phyloP scores from a whole-genome alignment of 2,113 vertebrate species.

The Ranitomeya variabilis region DNA sequence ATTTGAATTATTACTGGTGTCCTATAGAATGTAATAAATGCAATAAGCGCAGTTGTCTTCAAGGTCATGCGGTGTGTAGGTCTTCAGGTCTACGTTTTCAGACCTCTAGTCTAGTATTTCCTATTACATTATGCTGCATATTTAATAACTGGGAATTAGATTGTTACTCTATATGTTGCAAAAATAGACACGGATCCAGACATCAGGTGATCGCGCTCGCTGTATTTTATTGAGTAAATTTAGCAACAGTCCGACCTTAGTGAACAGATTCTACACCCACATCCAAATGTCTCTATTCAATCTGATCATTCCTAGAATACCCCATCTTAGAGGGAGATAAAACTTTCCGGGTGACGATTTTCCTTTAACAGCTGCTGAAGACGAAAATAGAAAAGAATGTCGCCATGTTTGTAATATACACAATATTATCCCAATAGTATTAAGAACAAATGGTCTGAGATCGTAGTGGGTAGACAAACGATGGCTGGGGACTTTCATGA shows the following conservation, averaged over 20 bases:
- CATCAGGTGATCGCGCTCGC: not conserved
- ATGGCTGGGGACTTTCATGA: not conserved
- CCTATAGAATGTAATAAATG: not conserved
- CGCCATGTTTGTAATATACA: not conserved
- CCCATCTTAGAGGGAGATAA: slow-evolving; percentile 31
- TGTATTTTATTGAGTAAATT: slow-evolving; percentile 28
- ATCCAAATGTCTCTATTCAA: slow-evolving; percentile 39
- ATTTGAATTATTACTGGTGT: not conserved
- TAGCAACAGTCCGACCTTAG: slow-evolving; percentile 29
- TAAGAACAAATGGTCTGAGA: slow-evolving; percentile 20
- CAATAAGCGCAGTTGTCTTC: not conserved
- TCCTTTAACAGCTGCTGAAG: slow-evolving; percentile 30
- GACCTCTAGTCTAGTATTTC: not conserved
- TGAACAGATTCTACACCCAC: slow-evolving; percentile 35
- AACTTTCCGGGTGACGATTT: slow-evolving; percentile 39
- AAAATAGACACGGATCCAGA: slow-evolving; percentile 26
- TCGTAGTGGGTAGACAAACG: not conserved
- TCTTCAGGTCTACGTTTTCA: not conserved
- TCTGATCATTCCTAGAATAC: slow-evolving; percentile 41
- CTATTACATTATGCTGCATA: not conserved
- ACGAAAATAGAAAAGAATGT: slow-evolving; percentile 37
- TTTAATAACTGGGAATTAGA: not conserved
- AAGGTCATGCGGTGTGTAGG: not conserved
- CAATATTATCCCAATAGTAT: slow-evolving; percentile 34
- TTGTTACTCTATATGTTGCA: not conserved